These are phyloP conservation scores for Eupelmus urozonus DNA, from an alignment of 2,888 invertebrate genomes.

Conservation along the genomic window DNA sequence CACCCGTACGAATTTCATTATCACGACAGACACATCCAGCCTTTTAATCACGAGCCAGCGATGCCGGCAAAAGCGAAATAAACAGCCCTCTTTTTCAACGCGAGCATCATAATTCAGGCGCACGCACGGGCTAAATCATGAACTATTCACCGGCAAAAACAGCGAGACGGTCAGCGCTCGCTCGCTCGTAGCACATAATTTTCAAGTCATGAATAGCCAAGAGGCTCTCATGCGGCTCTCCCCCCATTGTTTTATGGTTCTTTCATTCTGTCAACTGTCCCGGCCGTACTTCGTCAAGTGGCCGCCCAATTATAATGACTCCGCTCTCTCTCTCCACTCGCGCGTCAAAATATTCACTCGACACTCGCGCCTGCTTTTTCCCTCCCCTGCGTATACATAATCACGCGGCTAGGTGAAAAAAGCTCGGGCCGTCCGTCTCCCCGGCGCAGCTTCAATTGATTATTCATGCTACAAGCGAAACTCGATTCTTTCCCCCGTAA, in stretches of 20 bases:
- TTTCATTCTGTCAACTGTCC: conserved; percentile 39
- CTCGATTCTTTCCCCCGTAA: conserved; percentile 10
- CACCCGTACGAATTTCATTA: too few species aligned
- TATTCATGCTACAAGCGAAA: not conserved
- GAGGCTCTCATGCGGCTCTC: not conserved
- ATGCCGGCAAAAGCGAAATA: too few species aligned
- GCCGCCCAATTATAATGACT: conserved; percentile 28
- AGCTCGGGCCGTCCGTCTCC: not conserved
- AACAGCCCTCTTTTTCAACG: not conserved
- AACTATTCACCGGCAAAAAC: conserved; percentile 22
- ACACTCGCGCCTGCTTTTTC: not conserved
- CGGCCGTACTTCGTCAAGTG: conserved; percentile 1
- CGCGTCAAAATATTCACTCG: conserved; percentile 24
- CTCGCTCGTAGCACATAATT: not conserved
- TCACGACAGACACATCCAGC: too few species aligned
- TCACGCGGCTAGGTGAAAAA: not conserved
- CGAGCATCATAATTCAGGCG: too few species aligned
- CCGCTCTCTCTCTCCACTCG: too few species aligned
- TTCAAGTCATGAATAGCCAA: conserved; percentile 8
- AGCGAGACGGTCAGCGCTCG: not conserved
- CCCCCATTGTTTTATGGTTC: conserved; percentile 32
- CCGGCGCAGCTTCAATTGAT: conserved; percentile 22
- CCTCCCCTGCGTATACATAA: not conserved
- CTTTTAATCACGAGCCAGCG: too few species aligned
- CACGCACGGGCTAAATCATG: conserved; percentile 8